Conservation (phyloP, 1,140 invertebrate genomes). For the Drosophila bocki region DNA sequence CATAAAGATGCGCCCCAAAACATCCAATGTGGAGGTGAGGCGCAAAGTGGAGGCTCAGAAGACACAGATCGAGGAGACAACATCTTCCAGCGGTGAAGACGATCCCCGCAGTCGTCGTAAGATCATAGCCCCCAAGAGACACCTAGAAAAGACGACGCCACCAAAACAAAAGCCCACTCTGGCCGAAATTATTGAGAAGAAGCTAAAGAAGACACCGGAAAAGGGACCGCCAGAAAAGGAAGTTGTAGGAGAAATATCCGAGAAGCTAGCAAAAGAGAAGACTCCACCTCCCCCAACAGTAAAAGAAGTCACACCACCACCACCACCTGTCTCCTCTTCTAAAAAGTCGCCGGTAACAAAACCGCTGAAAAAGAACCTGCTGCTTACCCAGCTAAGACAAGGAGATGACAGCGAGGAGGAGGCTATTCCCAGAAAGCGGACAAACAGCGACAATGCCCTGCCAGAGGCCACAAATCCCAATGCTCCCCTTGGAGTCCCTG, state of each 20-base stretch:
- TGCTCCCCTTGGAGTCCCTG: not conserved
- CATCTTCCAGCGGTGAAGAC: constrained; percentile 85
- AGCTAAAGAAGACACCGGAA: constrained; percentile 70
- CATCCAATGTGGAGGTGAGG: constrained; percentile 86
- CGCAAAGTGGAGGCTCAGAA: constrained; percentile 87
- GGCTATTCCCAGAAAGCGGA: constrained; percentile 66
- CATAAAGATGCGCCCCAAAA: constrained; percentile 86
- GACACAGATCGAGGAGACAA: constrained; percentile 86
- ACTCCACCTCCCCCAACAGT: not conserved
- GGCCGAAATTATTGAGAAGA: constrained; percentile 80
- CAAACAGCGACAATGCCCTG: constrained; percentile 65
- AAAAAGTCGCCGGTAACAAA: constrained; percentile 79
- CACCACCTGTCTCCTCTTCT: constrained; percentile 9
- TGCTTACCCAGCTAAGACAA: constrained; percentile 70
- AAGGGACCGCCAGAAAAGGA: constrained; percentile 16
- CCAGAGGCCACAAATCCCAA: constrained; percentile 8
- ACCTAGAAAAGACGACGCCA: constrained; percentile 44
- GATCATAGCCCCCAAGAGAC: constrained; percentile 59
- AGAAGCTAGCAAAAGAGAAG: not conserved
- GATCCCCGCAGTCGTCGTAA: constrained; percentile 67
- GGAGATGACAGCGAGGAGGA: constrained; percentile 81
- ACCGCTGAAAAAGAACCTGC: constrained; percentile 76
- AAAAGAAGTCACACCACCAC: constrained; percentile 27
- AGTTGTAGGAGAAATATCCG: not conserved
- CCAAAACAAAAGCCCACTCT: constrained; percentile 70